Percentiles rank a stretch among this genome's conserved stretches.
phyloP scores from a whole-genome alignment of 2,113 vertebrate genomes.

The Ailuropoda melanoleuca region DNA sequence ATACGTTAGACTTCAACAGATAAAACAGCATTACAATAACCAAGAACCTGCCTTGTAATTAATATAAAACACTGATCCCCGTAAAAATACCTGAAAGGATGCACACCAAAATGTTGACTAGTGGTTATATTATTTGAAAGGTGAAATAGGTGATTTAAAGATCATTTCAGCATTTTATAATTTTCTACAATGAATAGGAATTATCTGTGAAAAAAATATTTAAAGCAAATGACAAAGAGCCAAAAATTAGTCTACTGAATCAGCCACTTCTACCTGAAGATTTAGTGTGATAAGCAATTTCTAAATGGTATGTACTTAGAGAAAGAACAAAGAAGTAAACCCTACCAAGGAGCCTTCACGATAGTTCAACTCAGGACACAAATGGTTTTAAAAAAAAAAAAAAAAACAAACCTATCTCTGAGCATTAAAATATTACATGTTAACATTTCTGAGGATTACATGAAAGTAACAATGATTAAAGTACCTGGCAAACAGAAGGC shows the following conservation, averaged over 20 bases:
- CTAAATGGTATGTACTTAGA: constrained; percentile 7
- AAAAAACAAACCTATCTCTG: not conserved
- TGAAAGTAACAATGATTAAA: constrained; percentile 22
- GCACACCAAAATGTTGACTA: not conserved
- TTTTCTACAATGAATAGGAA: constrained; percentile 17
- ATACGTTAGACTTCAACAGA: not conserved
- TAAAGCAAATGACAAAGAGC: constrained; percentile 42
- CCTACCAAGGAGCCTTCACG: not conserved
- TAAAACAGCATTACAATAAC: not conserved
- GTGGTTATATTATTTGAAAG: not conserved
- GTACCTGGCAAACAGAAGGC: constrained; percentile 24
- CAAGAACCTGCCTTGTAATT: not conserved
- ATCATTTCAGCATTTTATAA: not conserved
- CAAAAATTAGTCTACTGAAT: not conserved
- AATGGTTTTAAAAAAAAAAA: not conserved
- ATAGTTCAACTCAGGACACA: not conserved
- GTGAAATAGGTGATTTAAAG: not conserved
- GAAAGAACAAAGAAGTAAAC: constrained; percentile 22
- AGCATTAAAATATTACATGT: not conserved
- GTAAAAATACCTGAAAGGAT: not conserved
- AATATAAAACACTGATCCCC: not conserved
- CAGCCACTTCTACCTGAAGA: constrained; percentile 7
- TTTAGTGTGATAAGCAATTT: not conserved
- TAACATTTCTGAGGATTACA: constrained; percentile 36
- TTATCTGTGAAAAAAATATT: not conserved